phyloP scores from a whole-genome alignment of 1,140 invertebrate genomes.

The Muscidifurax raptorellus region DNA sequence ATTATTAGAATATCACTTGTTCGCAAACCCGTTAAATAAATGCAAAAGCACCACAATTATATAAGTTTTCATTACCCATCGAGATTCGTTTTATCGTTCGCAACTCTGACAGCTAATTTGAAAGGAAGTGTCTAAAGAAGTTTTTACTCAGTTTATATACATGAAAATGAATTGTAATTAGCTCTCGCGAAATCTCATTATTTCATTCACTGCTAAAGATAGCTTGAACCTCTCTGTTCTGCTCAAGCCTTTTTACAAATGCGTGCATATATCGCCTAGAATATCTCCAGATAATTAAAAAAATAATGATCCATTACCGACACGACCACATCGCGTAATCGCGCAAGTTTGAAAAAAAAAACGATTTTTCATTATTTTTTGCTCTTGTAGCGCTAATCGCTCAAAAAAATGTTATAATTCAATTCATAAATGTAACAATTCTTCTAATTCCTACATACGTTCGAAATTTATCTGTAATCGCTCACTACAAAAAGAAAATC shows the following conservation, averaged over 20 bases:
- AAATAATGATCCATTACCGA: background rate
- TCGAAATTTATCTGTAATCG: too few relatives aligned
- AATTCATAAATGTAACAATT: background rate
- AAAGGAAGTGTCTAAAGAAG: background rate
- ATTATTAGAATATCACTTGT: slow-evolving; percentile 18
- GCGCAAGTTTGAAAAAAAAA: background rate
- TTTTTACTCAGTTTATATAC: slow-evolving; percentile 25
- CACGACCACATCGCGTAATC: background rate
- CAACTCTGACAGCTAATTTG: slow-evolving; percentile 1
- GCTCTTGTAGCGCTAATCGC: background rate
- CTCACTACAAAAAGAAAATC: too few relatives aligned
- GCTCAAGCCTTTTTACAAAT: background rate
- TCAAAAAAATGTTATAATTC: background rate
- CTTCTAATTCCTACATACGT: too few relatives aligned
- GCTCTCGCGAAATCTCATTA: slow-evolving; percentile 22
- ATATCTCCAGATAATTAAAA: background rate
- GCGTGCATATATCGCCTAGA: background rate
- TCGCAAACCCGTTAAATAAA: background rate
- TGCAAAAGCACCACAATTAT: background rate
- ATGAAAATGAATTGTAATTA: slow-evolving; percentile 19
- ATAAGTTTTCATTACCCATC: background rate
- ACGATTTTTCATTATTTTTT: background rate
- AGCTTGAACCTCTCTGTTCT: background rate
- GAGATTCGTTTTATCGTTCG: slow-evolving; percentile 10
- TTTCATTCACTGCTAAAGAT: slow-evolving; percentile 6